Evolutionary conservation across 2,797 vertebrate genomes (phyloP).

Genomic region (Rhinella marina): DNA sequence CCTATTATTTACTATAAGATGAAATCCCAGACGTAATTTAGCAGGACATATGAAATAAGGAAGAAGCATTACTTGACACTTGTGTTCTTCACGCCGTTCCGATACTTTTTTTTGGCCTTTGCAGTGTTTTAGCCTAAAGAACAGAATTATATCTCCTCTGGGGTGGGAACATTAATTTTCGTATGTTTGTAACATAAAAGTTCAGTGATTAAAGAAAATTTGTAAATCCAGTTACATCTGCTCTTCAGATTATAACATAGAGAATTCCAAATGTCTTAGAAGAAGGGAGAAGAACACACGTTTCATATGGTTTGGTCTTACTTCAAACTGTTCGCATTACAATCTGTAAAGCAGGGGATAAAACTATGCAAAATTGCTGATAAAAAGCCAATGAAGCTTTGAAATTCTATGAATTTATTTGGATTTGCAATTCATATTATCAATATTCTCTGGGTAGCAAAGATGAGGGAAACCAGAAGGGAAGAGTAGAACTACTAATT

Average conservation of each 20-base stretch:
- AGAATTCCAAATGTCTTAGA: conserved; percentile 11
- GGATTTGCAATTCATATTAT: conserved; percentile 61
- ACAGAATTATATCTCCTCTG: background rate
- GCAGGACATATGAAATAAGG: background rate
- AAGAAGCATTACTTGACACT: background rate
- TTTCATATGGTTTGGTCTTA: conserved; percentile 1
- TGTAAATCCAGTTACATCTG: conserved; percentile 27
- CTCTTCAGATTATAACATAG: conserved; percentile 37
- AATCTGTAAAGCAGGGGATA: conserved; percentile 43
- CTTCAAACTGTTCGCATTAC: conserved; percentile 48
- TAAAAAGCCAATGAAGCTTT: conserved; percentile 61
- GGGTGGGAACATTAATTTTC: background rate
- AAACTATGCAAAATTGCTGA: conserved; percentile 43
- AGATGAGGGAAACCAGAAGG: conserved; percentile 52
- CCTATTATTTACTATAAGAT: no score
- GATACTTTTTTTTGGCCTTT: background rate
- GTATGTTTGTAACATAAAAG: conserved; percentile 1
- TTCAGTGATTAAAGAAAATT: conserved; percentile 15
- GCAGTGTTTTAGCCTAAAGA: background rate
- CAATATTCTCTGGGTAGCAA: conserved; percentile 59
- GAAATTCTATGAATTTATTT: conserved; percentile 50
- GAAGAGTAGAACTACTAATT: conserved; percentile 58
- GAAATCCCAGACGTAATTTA: background rate
- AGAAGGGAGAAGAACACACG: background rate
- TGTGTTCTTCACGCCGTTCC: background rate